These are phyloP conservation scores for Pararge aegeria DNA, from an alignment of 1,140 invertebrate species.

Conservation along the genomic window DNA sequence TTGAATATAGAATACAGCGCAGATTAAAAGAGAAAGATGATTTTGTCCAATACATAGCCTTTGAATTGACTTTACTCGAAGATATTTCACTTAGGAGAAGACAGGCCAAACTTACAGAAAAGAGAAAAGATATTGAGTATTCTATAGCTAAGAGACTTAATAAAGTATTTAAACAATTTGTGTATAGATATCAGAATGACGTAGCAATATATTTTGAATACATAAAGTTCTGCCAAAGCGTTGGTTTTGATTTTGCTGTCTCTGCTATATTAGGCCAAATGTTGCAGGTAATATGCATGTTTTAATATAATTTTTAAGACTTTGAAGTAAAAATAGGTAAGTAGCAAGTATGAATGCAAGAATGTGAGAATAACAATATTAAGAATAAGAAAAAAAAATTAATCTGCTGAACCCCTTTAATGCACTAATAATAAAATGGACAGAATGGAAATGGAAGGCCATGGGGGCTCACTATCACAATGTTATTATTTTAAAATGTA, in stretches of 20 bases:
- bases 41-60: constrained; percentile 86
- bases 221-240: constrained; percentile 85
- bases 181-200: constrained; percentile 83
- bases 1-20: constrained; percentile 87
- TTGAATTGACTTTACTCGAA: constrained; percentile 85
- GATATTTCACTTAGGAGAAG: constrained; percentile 81
- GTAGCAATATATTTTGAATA: constrained; percentile 86
- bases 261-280: constrained; percentile 71
- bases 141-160: constrained; percentile 83
- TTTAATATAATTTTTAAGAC: background rate
- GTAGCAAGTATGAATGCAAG: too few relatives aligned
- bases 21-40: constrained; percentile 85
- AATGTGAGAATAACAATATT: too few relatives aligned
- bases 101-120: constrained; percentile 81
- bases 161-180: constrained; percentile 82
- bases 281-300: constrained; percentile 54
- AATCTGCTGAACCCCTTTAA: too few relatives aligned
- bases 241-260: constrained; percentile 75
- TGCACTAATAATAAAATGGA: too few relatives aligned
- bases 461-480: too few relatives aligned
- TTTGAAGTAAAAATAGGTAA: background rate
- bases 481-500: too few relatives aligned
- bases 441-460: too few relatives aligned
- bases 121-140: constrained; percentile 84
- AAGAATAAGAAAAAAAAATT: too few relatives aligned